Base-by-base conservation (phyloP, 2,797 vertebrate genomes). In the Pseudochirops cupreus region DNA sequence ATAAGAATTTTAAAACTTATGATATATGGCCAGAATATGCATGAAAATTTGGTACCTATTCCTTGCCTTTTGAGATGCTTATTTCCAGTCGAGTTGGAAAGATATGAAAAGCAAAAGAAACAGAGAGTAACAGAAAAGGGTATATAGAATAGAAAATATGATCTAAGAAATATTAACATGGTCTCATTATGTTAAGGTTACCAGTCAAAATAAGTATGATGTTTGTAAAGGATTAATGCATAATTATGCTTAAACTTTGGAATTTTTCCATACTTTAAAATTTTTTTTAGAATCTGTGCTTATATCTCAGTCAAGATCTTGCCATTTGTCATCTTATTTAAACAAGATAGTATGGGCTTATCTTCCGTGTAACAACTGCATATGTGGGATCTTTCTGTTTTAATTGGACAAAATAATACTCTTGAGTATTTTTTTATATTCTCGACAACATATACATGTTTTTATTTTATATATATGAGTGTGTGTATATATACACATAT, bases 361-460 rank as follows among this genome's bases (percentile, higher is more conserved):
- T 92, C 59, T 91, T 46, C 52, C 89, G 50, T 46, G 56, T 93
- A 33, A 7, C 90, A 21, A 94, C 67, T 87, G 94, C 93, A 82
- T n/a, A 18, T 92, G 0, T 54, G 57, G 55, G 56, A 91, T 55
- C 56, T 53, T 92, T 94, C 33, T 33, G 56, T 58, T 94, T 4
- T 58, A 29, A 29, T 92, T 82, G 59, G 52, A 95, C 13, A 93
- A 55, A 93, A 93, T 92, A n/a, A 52, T 54, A 59, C 56, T 91
- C 94, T 33, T 59, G 87, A 57, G 0, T 39, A 74, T 74, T 74
- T 62, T 12, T 62, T 62, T 0, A 62, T 12, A 33, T 82, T 59
- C 9, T 94, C 52, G 87, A 12, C 52, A 87, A 31, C 5, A 57
- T 57, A 55, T 18, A 21, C 13, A 46, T 33, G 18, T 89, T 94